phyloP scores from a whole-genome alignment of 2,888 invertebrate genomes.

The Erannis defoliaria region DNA sequence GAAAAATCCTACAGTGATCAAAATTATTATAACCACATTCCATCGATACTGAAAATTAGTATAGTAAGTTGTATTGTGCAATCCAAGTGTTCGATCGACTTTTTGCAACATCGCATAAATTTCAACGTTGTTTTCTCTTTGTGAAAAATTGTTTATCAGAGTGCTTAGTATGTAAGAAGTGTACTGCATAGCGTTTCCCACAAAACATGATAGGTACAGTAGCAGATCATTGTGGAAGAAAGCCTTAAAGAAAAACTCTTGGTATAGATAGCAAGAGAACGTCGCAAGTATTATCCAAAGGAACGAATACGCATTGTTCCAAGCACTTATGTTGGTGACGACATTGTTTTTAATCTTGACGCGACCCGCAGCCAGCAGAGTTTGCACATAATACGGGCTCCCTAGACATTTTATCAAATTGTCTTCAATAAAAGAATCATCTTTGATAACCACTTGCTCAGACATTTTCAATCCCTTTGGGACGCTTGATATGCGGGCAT shows the following conservation, averaged over 20 bases:
- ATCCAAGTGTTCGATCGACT: slow-evolving; percentile 47
- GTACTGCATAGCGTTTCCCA: slow-evolving; percentile 40
- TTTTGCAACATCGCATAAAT: slow-evolving; percentile 50
- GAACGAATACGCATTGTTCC: slow-evolving; percentile 50
- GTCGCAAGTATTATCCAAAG: slow-evolving; percentile 45
- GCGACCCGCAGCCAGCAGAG: slow-evolving; percentile 48
- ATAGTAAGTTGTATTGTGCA: slow-evolving; percentile 41
- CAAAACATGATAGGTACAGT: slow-evolving; percentile 34
- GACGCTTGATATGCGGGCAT: no score
- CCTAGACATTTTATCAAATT: slow-evolving; percentile 52
- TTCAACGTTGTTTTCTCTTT: slow-evolving; percentile 38
- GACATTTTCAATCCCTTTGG: slow-evolving; percentile 14
- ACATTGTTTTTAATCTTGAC: slow-evolving; percentile 47
- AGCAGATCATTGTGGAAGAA: slow-evolving; percentile 37
- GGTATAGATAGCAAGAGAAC: slow-evolving; percentile 41
- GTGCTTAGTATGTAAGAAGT: slow-evolving; percentile 45
- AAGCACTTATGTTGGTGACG: slow-evolving; percentile 34
- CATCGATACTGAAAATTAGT: slow-evolving; percentile 42
- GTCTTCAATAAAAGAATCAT: slow-evolving; percentile 35
- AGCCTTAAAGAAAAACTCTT: slow-evolving; percentile 40
- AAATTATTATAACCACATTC: slow-evolving; percentile 37
- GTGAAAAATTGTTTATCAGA: slow-evolving; percentile 46
- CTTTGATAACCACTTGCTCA: background rate
- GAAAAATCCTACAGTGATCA: slow-evolving; percentile 38
- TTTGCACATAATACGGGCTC: slow-evolving; percentile 46